Conservation (phyloP, 2,888 invertebrate species). For the Aleiodes testaceus region DNA sequence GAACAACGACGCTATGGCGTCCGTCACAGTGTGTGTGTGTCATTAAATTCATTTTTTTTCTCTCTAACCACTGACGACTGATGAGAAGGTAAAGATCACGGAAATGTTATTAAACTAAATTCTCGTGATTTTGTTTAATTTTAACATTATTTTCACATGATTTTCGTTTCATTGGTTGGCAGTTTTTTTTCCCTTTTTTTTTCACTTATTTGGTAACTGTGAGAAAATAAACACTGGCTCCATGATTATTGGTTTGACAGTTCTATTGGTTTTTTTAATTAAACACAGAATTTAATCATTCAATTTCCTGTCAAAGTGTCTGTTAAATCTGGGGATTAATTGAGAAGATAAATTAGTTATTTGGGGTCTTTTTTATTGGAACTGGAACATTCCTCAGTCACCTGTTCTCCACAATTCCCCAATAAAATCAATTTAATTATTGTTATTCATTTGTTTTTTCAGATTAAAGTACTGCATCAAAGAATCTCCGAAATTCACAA, state of each 20-base stretch:
- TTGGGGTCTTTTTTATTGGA: not conserved
- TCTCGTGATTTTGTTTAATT: not conserved
- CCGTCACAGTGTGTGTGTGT: slow-evolving; percentile 60
- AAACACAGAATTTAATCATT: not conserved
- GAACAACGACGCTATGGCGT: slow-evolving; percentile 70
- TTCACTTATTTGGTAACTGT: not conserved
- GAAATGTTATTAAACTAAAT: not conserved
- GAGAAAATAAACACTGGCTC: slow-evolving; percentile 34
- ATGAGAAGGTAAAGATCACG: slow-evolving; percentile 15
- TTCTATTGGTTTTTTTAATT: slow-evolving; percentile 20
- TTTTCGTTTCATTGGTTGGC: not conserved
- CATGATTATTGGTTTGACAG: slow-evolving; percentile 33
- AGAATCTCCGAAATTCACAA: not conserved
- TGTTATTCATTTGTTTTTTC: not conserved
- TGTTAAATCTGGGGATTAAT: not conserved
- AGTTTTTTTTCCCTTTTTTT: slow-evolving; percentile 12
- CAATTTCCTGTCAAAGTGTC: not conserved
- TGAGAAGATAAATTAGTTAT: not conserved
- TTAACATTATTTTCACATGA: not conserved
- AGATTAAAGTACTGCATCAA: not conserved
- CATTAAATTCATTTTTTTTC: slow-evolving; percentile 4
- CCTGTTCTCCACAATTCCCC: not conserved
- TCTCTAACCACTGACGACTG: not conserved
- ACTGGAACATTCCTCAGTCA: not conserved
- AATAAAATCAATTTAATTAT: not conserved